A percentile compares a stretch with the other conserved stretches of the same genome.
phyloP scores from a whole-genome alignment of 1,140 invertebrate species.

The Notospermus geniculatus region DNA sequence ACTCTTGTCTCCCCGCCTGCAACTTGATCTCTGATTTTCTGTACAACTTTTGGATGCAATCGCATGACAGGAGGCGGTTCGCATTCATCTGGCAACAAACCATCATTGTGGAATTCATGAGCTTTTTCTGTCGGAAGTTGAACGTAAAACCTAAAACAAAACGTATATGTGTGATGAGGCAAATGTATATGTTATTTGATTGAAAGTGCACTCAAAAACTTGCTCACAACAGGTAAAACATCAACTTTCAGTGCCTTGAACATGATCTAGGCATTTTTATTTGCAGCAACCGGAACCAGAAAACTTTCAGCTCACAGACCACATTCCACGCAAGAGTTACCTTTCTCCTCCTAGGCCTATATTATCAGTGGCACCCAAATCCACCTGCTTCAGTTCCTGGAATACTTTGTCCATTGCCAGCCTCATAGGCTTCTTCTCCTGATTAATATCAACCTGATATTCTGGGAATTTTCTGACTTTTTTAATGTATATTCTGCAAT shows the following conservation, averaged over 20 bases:
- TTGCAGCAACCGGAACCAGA: not conserved
- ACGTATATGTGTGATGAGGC: not conserved
- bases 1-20: slow-evolving; percentile 46
- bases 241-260: too few species aligned
- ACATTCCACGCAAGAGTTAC: not conserved
- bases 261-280: too few species aligned
- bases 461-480: slow-evolving; percentile 54
- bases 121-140: slow-evolving; percentile 52
- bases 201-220: too few species aligned
- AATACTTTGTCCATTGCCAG: slow-evolving; percentile 54
- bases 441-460: slow-evolving; percentile 40
- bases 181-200: too few species aligned
- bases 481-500: slow-evolving; percentile 54
- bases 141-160: slow-evolving; percentile 45
- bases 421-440: slow-evolving; percentile 49
- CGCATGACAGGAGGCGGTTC: slow-evolving; percentile 14
- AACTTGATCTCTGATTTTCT: slow-evolving; percentile 53
- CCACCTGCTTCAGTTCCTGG: slow-evolving; percentile 44
- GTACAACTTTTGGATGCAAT: slow-evolving; percentile 43
- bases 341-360: slow-evolving; percentile 50
- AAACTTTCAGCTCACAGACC: not conserved
- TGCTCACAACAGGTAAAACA: too few species aligned
- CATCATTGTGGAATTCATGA: slow-evolving; percentile 51
- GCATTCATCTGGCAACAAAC: not conserved
- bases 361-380: slow-evolving; percentile 31